Percentiles rank a stretch among this genome's conserved stretches.
Evolutionary conservation across 2,113 vertebrate species (phyloP).

Genomic region (Nycticryphes semicollaris): DNA sequence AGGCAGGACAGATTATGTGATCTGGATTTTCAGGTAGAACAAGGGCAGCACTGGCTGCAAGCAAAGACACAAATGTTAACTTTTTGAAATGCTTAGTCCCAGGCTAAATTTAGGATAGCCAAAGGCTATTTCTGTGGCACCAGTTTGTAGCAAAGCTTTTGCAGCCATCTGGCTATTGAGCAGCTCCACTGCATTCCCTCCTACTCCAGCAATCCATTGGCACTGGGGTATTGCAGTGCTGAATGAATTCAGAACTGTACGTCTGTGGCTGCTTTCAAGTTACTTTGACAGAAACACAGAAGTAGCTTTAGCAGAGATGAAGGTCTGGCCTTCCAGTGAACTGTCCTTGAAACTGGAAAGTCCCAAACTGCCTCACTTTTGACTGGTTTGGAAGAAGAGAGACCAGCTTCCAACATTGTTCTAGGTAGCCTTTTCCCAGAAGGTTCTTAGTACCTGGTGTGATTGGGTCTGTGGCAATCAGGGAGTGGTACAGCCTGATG

Average conservation of each 20-base stretch:
- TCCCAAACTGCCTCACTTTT: background rate
- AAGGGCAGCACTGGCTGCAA: background rate
- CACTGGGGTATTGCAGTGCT: background rate
- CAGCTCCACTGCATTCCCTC: background rate
- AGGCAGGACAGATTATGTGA: background rate
- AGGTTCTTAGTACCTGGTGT: background rate
- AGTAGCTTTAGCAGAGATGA: background rate
- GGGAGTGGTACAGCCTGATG: background rate
- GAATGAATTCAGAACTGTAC: background rate
- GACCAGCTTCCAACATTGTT: background rate
- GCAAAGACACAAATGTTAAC: background rate
- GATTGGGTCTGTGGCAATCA: background rate
- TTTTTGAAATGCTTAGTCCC: background rate
- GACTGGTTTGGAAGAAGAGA: background rate
- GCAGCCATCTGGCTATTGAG: slow-evolving; percentile 42
- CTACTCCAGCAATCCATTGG: background rate
- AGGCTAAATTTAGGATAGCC: slow-evolving; percentile 17
- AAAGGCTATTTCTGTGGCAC: slow-evolving; percentile 25
- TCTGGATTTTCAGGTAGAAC: background rate
- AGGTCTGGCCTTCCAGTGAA: background rate
- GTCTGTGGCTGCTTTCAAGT: background rate
- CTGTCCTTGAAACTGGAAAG: background rate
- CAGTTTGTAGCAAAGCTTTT: slow-evolving; percentile 31
- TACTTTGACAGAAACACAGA: background rate
- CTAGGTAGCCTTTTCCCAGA: background rate